Evolutionary conservation across 2,888 invertebrate genomes (phyloP), one percentile per base, ranked within the genome.

Genomic region (Drymonia ruficornis): DNA sequence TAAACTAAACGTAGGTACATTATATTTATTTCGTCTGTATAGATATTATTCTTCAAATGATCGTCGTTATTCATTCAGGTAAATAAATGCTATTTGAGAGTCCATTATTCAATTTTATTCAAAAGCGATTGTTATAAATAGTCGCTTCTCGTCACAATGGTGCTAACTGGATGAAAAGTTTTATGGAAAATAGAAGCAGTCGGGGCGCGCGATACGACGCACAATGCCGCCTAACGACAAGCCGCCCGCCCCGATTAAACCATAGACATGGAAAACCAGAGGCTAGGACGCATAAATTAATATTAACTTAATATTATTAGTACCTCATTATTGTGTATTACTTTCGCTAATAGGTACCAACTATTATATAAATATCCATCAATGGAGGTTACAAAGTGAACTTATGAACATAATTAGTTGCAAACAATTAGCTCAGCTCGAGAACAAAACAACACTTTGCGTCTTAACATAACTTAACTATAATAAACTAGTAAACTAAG

Each of bases 191-290:
- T 55, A 56, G 46, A 55, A 56, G 44, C 46, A 56, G 52, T 62
- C 53, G 53, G 53, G 48, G 50, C 43, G 50, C 56, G 49, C 51
- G 52, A 58, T 28, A 55, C 57, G 53, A 57, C 57, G 51, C 49
- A 70, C 68, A 71, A 70, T 68, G 42, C 56, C 53, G 56, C 53
- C 67, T 67, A 74, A 72, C 68, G 64, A 45, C 45, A 15, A 15
- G 8, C 19, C 43, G 43, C 18, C 16, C 23, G 23, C 12, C 5
- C 23, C 44, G 28, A 28, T 44, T 8, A 44, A 7, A 45, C 45
- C 45, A 45, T 45, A 45, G 45, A 45, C 8, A 28, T 28, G 11
- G 13, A 45, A 45, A 23, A 12, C 2, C 15, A 28, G 15, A 45
- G 28, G 2, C 43, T 9, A 6, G 42, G n/a, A 38, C 15, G 12